Base-by-base conservation (phyloP, 2,888 invertebrate genomes). In the Blera fallax region DNA sequence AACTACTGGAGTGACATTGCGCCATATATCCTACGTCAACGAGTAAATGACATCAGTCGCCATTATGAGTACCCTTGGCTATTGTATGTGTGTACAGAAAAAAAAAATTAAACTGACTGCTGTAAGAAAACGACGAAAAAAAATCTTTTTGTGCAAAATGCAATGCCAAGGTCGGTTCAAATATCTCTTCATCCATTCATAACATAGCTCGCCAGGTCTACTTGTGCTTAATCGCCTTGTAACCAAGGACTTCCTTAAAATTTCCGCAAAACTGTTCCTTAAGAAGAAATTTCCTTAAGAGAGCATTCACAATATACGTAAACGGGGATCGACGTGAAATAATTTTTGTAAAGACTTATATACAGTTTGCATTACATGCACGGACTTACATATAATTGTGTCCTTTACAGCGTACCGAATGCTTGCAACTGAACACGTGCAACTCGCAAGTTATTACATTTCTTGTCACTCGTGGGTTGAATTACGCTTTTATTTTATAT, bases 131-230 rank as follows among this genome's bases (percentile, higher is more conserved):
- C 3, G 48, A 18, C 10, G 10, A 4, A 54, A 34, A 24, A 32
- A 54, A 34, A 24, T 21, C n/a, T n/a, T 34, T 40, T 54, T 32
- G 11, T 16, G n/a, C 4, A 4, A 43, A 50, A 40, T 58, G 16
- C 67, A 84, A 80, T 73, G 84, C 64, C 84, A 84, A 84, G 84
- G 79, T 80, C 79, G 43, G 43, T 34, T 65, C n/a, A 62, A 56
- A 43, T 64, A 8, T 48, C n/a, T 62, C 10, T 43, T 16, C 62
- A 32, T 16, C 2, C 32, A 16, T 45, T 11, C 14, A 14, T 29
- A 11, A 14, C 18, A 3, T 2, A 14, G 29, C 7, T 54, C 21
- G n/a, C 3, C 18, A 10, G 27, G 8, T 27, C 18, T 50, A 58
- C 27, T 27, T 67, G 7, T 45, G 32, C 45, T 7, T 40, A 32